These are phyloP conservation scores for Siniperca chuatsi DNA, from an alignment of 2,113 vertebrate genomes.

Conservation along the genomic window DNA sequence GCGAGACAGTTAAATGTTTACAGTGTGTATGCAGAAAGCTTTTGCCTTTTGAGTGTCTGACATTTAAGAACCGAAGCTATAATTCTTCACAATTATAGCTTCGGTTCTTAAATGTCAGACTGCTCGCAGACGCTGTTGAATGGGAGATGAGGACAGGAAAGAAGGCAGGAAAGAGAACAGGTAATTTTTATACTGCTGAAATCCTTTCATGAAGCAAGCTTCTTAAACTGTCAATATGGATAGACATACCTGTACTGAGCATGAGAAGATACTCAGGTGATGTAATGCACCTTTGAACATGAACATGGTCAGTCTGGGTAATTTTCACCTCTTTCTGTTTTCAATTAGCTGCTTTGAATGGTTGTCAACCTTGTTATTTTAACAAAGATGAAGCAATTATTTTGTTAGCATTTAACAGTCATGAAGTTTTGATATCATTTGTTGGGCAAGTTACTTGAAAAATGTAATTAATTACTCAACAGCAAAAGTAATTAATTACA, in stretches of 20 bases:
- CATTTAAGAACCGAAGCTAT: constrained; percentile 29
- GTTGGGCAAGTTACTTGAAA: not conserved
- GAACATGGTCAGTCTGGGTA: not conserved
- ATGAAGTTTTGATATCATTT: not conserved
- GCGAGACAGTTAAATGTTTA: not conserved
- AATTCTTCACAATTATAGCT: constrained; percentile 3
- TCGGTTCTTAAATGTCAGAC: constrained; percentile 46
- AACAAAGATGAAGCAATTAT: not conserved
- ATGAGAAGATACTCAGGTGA: not conserved
- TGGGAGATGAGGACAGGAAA: not conserved
- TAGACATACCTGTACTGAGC: not conserved
- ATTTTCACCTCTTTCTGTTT: not conserved
- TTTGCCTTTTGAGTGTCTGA: constrained; percentile 18
- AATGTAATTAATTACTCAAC: not conserved
- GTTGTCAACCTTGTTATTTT: not conserved
- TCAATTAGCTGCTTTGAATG: not conserved
- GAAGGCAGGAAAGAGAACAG: not conserved
- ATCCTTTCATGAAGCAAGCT: not conserved
- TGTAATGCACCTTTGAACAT: not conserved
- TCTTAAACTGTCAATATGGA: not conserved
- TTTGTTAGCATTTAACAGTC: not conserved
- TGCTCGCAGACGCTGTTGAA: not conserved
- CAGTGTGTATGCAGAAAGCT: not conserved
- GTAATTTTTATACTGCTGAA: not conserved
- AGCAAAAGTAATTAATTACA: not conserved